Conservation (phyloP, 1,140 invertebrate genomes). For the Habropoda laboriosa region DNA sequence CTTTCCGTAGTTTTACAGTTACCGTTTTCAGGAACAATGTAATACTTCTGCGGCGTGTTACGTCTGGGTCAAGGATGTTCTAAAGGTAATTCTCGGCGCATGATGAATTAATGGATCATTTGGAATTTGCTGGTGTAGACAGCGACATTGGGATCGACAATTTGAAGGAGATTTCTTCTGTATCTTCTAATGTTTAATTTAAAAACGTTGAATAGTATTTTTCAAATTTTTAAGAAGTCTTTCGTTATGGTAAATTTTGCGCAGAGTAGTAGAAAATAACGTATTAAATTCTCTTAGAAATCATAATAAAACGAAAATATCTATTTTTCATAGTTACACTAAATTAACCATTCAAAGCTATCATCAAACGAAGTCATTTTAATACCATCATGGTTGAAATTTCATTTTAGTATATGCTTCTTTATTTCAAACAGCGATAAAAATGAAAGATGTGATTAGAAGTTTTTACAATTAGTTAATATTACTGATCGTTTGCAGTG, state of each 20-base stretch:
- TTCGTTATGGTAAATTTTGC: no score
- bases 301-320: background rate
- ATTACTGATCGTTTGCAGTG: no score
- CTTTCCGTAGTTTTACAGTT: constrained; percentile 8
- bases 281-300: background rate
- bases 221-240: no score
- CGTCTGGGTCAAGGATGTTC: constrained; percentile 29
- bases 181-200: no score
- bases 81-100: background rate
- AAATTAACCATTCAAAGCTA: background rate
- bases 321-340: background rate
- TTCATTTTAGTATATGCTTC: no score
- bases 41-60: constrained; percentile 1
- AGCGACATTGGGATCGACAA: background rate
- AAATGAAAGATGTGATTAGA: no score
- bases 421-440: no score
- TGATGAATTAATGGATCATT: background rate
- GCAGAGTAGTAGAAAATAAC: no score
- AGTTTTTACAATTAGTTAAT: no score
- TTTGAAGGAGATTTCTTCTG: background rate
- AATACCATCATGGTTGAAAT: no score
- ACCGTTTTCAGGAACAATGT: constrained; percentile 20
- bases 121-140: background rate
- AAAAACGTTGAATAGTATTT: no score
- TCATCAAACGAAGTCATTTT: no score